phyloP scores from a whole-genome alignment of 2,797 vertebrate genomes.

The Harpagifer antarcticus region DNA sequence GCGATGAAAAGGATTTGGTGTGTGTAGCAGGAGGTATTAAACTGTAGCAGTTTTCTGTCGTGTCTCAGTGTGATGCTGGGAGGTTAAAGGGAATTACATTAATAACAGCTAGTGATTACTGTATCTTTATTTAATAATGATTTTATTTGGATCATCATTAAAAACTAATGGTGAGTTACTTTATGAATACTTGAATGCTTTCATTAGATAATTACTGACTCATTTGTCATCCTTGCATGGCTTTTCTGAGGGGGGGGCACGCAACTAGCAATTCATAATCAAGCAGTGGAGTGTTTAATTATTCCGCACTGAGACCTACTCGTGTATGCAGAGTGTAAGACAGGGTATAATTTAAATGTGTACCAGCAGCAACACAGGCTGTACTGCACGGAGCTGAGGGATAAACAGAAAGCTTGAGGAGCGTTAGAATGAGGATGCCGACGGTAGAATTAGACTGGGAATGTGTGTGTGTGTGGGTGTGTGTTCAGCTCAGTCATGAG shows the following conservation, averaged over 20 bases:
- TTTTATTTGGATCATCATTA: conserved; percentile 10
- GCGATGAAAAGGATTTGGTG: too few species aligned
- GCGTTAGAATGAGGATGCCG: too few species aligned
- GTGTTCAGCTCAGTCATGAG: too few species aligned
- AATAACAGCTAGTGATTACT: not conserved
- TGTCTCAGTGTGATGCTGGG: not conserved
- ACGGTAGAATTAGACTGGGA: too few species aligned
- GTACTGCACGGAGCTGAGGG: too few species aligned
- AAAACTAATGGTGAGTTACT: conserved; percentile 6
- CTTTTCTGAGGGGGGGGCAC: conserved; percentile 5
- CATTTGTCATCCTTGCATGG: conserved; percentile 26
- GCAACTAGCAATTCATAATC: conserved; percentile 17
- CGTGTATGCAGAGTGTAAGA: conserved; percentile 1
- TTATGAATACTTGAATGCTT: conserved; percentile 3
- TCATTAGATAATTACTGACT: conserved; percentile 38
- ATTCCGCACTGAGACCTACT: conserved; percentile 22
- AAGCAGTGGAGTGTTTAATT: conserved; percentile 29
- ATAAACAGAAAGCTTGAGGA: not conserved
- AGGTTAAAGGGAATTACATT: not conserved
- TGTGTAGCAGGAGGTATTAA: too few species aligned
- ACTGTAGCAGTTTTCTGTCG: too few species aligned
- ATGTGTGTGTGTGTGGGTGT: too few species aligned
- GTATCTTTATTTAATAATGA: not conserved
- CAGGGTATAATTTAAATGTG: not conserved
- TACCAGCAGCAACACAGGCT: not conserved